Base-by-base conservation (phyloP, 2,797 vertebrate genomes). In the Micrastur ruficollis region DNA sequence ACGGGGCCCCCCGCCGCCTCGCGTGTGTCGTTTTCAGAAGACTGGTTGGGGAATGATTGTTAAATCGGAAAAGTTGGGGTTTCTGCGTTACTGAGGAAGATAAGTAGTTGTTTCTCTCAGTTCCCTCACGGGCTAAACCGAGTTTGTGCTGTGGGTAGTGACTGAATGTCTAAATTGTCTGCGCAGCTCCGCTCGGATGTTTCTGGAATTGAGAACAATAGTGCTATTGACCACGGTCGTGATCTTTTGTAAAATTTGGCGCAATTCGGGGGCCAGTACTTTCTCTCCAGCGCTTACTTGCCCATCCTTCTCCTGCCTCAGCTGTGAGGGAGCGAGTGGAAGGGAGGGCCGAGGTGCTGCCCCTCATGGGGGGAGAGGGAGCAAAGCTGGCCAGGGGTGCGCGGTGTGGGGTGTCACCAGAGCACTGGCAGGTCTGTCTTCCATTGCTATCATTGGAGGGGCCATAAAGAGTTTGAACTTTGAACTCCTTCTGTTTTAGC, bases 291-390 rank as follows among this genome's bases (percentile, higher is more conserved):
- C 1, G 3, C 26, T 55, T 18, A 4, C 8, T 18, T 50, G 36
- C 14, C 22, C 0, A 0, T 56, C 20, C 8, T 9, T 73, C 38
- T 58, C 17, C 40, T 44, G 34, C 52, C 47, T 36, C 12, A 23
- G 19, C 56, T 62, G 36, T 23, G 55, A 6, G 14, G 47, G 61
- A 14, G 38, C 0, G 0, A 14, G 4, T 29, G 53, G 47, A 12
- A 31, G 22, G 3, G 17, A 12, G 7, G 8, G 11, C 44, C 4
- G 27, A 11, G 36, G 19, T 23, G 13, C 50, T 22, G 2, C 10
- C 3, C 8, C 21, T 29, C 40, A 14, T 0, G 3, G n/a, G 3
- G n/a, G 29, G 14, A 7, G 12, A 61, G 32, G 9, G 38, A 15
- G 20, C 3, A 25, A 16, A 4, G 9, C 14, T 75, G 4, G 2